These are phyloP conservation scores for Pararge aegeria DNA, from an alignment of 1,140 invertebrate genomes.

Conservation along the genomic window DNA sequence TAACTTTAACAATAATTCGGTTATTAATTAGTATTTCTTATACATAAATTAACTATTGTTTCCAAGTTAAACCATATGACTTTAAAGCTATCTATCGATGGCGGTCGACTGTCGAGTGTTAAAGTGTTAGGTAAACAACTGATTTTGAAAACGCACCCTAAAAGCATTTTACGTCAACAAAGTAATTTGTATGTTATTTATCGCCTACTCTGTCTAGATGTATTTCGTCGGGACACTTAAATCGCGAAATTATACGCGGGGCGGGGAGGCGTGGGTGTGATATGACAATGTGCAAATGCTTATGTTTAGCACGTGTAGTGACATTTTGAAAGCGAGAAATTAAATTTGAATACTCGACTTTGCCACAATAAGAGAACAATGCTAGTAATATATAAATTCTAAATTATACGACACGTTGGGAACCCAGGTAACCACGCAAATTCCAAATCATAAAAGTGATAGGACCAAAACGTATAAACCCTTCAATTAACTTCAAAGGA, in stretches of 20 bases:
- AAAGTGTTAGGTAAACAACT: not conserved
- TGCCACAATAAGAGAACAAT: slow-evolving; percentile 14
- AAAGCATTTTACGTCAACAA: slow-evolving; percentile 23
- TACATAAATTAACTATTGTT: too few species aligned
- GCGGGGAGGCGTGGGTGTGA: slow-evolving; percentile 49
- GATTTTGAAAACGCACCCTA: not conserved
- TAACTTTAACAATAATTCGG: too few species aligned
- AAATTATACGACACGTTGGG: too few species aligned
- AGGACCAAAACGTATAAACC: too few species aligned
- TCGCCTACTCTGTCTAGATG: slow-evolving; percentile 53
- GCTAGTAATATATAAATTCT: not conserved
- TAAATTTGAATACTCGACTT: slow-evolving; percentile 21
- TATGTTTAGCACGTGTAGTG: slow-evolving; percentile 27
- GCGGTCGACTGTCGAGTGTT: not conserved
- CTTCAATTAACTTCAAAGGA: too few species aligned
- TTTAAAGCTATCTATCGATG: too few species aligned
- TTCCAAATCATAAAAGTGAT: too few species aligned
- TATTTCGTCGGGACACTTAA: slow-evolving; percentile 61
- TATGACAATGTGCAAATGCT: slow-evolving; percentile 65
- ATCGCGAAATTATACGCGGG: slow-evolving; percentile 66
- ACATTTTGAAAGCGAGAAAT: slow-evolving; percentile 23
- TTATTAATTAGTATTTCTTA: too few species aligned
- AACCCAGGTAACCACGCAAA: too few species aligned
- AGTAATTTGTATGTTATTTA: slow-evolving; percentile 75
- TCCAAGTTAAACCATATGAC: too few species aligned